Base-by-base conservation (phyloP, 2,797 vertebrate species). In the Danio choprae region DNA sequence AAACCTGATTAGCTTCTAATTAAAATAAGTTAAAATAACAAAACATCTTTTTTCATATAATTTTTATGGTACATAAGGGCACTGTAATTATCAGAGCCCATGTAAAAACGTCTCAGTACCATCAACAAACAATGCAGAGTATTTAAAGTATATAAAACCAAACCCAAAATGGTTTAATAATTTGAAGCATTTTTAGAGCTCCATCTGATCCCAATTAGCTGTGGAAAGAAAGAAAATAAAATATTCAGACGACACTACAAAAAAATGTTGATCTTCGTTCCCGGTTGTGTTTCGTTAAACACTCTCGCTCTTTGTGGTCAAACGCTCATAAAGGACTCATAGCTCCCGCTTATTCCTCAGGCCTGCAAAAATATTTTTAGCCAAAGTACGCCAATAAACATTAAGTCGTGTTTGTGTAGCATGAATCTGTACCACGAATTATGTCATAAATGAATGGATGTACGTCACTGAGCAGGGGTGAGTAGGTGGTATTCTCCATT, bases 401-500 rank as follows among this genome's bases (percentile, higher is more conserved):
- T 84, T 41, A 84, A 87, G 87, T 84, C 70, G 86, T 92, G 91
- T 92, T 93, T 92, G 88, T 91, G 90, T 90, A 89, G 88, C 89
- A 84, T 73, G 84, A 51, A 77, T 88, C 88, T 89, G 64, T 86
- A 91, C 91, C 91, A 86, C 93, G 88, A 88, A 89, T 83, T 87
- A 82, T 90, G 90, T 84, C 87, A 90, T 90, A 89, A 90, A 87
- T 88, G 85, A 90, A 87, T 77, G 89, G 87, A 82, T 81, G 48
- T 91, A 92, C 91, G 91, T 87, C 87, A 88, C 75, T 51, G 76
- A 80, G 81, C 83, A 80, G 86, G 84, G 70, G 68, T 87, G 91
- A 90, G 93, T 93, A 89, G 93, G 93, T 85, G 90, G 86, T 77
- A 86, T 90, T 91, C 91, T 93, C 89, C 91, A 81, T 84, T 86